A percentile compares a stretch with the other conserved stretches of the same genome.
phyloP scores from a whole-genome alignment of 2,113 vertebrate genomes.

The Cyprinus carpio region DNA sequence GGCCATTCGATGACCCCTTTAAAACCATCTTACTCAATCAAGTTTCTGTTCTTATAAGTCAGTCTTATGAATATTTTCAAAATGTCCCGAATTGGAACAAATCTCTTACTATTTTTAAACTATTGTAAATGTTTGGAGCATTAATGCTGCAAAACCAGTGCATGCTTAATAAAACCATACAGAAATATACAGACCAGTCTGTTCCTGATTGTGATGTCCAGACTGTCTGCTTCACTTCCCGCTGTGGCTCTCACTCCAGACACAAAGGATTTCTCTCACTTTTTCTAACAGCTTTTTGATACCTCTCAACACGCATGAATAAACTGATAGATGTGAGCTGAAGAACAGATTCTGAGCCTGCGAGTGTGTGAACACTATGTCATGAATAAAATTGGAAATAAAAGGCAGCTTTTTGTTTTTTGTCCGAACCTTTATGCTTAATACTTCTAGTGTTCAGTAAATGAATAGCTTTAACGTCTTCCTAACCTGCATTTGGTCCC shows the following conservation, averaged over 20 bases:
- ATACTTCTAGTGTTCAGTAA: not conserved
- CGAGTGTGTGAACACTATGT: not conserved
- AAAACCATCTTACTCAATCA: not conserved
- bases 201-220: conserved; percentile 12
- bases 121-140: not conserved
- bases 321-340: not conserved
- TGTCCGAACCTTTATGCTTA: not conserved
- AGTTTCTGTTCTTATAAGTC: not conserved
- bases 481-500: not conserved
- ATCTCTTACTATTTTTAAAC: not conserved
- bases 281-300: conserved; percentile 33
- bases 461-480: not conserved
- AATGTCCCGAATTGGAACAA: not conserved
- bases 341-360: not conserved
- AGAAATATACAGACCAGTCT: not conserved
- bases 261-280: conserved; percentile 47
- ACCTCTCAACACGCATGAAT: conserved; percentile 13
- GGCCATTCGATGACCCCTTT: too few relatives aligned
- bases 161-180: too few relatives aligned
- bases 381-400: not conserved
- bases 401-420: not conserved
- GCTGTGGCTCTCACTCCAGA: conserved; percentile 30
- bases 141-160: not conserved
- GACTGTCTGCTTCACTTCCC: conserved; percentile 24
- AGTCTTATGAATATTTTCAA: not conserved